Percentiles rank a stretch among this genome's conserved stretches.
phyloP scores from a whole-genome alignment of 2,888 invertebrate genomes.

The Volucella inflata region DNA sequence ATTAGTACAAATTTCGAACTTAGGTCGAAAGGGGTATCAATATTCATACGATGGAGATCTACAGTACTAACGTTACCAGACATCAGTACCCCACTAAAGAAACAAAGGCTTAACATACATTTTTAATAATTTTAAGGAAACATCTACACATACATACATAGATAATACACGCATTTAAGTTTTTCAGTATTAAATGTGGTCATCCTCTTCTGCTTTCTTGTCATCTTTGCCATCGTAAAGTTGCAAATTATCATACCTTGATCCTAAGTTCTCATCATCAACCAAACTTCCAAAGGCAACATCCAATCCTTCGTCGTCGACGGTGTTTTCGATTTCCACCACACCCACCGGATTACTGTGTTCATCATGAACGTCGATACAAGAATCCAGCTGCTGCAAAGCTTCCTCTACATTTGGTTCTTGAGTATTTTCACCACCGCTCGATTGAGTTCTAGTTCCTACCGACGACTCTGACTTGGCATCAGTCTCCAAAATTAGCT shows the following conservation, averaged over 20 bases:
- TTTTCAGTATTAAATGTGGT: no score
- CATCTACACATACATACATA: no score
- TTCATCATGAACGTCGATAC: constrained; percentile 59
- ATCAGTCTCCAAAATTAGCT: constrained; percentile 75
- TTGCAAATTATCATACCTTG: constrained; percentile 53
- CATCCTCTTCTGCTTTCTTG: neutral
- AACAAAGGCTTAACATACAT: no score
- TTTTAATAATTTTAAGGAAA: no score
- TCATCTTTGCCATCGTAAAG: constrained; percentile 22
- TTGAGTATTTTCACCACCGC: neutral
- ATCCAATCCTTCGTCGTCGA: constrained; percentile 15
- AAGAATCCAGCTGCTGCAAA: constrained; percentile 23
- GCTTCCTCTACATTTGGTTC: constrained; percentile 16
- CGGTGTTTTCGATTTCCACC: constrained; percentile 17
- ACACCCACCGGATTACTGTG: constrained; percentile 23
- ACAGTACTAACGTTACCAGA: no score
- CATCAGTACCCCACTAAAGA: no score
- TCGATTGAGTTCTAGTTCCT: constrained; percentile 37
- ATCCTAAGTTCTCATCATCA: constrained; percentile 49
- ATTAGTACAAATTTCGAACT: no score
- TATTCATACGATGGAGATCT: no score
- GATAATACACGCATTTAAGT: no score
- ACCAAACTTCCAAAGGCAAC: constrained; percentile 61
- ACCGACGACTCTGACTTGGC: constrained; percentile 73
- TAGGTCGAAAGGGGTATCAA: no score